phyloP scores from a whole-genome alignment of 2,797 vertebrate genomes.

The Dromococcyx pavoninus region DNA sequence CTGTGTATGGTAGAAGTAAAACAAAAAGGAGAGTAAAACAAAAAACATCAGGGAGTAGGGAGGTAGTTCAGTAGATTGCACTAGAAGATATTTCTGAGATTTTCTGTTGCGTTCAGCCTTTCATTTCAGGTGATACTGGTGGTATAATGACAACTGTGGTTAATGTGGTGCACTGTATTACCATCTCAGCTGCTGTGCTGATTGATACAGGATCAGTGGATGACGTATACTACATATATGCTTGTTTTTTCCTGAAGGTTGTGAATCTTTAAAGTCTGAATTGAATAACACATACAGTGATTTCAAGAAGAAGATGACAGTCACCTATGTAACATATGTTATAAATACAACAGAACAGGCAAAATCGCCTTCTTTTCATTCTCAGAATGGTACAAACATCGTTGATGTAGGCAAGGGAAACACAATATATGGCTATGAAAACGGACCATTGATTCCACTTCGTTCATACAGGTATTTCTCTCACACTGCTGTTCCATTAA shows the following conservation, averaged over 20 bases:
- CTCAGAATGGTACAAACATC: conserved; percentile 13
- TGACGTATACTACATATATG: background rate
- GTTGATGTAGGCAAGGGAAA: conserved; percentile 66
- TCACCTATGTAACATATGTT: conserved; percentile 71
- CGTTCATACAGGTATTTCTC: conserved; percentile 73
- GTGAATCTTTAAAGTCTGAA: conserved; percentile 3
- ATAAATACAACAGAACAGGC: background rate
- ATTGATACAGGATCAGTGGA: background rate
- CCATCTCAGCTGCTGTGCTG: background rate
- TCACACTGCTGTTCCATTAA: background rate
- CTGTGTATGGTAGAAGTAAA: background rate
- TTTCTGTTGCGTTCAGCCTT: background rate
- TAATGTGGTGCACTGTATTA: background rate
- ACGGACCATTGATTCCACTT: conserved; percentile 72
- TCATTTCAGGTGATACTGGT: background rate
- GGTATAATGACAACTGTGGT: background rate
- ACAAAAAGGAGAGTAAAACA: background rate
- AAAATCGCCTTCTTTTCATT: background rate
- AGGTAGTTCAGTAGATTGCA: background rate
- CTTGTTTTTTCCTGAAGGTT: conserved; percentile 23
- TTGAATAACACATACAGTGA: conserved; percentile 72
- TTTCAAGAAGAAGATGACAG: conserved; percentile 58
- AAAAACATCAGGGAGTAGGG: background rate
- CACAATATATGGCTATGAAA: conserved; percentile 59
- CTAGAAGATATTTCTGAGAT: background rate